Evolutionary conservation across 2,888 invertebrate genomes (phyloP).

Genomic region (Bembecia ichneumoniformis): DNA sequence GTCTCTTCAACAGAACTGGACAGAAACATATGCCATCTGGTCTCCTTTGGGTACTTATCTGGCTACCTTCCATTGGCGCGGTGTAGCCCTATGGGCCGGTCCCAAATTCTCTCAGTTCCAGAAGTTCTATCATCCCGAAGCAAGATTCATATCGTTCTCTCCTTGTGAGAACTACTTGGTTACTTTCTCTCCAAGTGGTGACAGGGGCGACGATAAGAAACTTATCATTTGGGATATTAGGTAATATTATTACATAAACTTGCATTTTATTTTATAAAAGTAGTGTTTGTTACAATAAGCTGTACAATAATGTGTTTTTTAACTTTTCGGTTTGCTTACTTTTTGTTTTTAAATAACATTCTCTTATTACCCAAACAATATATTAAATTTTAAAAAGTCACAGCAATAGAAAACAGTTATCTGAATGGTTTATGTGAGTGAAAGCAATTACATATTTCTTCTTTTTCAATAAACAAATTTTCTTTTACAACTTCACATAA

Average conservation of each 20-base stretch:
- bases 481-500: no score
- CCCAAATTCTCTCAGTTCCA: conserved; percentile 92
- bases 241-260: conserved; percentile 27
- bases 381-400: no score
- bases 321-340: no score
- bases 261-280: no score
- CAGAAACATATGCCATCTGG: conserved; percentile 97
- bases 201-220: conserved; percentile 81
- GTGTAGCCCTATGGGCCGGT: conserved; percentile 98
- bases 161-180: conserved; percentile 97
- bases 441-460: no score
- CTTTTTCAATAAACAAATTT: no score
- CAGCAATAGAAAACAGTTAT: no score
- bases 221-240: conserved; percentile 98
- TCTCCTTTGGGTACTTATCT: conserved; percentile 97
- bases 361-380: no score
- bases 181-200: conserved; percentile 89
- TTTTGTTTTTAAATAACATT: no score
- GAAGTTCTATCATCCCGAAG: conserved; percentile 90
- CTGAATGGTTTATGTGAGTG: no score
- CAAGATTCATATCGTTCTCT: conserved; percentile 97
- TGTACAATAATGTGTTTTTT: no score
- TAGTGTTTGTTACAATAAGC: no score
- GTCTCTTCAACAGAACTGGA: conserved; percentile 81
- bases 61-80: conserved; percentile 95